These are phyloP conservation scores for Phataginus tetradactyla DNA, from an alignment of 2,797 vertebrate species.

Conservation along the genomic window DNA sequence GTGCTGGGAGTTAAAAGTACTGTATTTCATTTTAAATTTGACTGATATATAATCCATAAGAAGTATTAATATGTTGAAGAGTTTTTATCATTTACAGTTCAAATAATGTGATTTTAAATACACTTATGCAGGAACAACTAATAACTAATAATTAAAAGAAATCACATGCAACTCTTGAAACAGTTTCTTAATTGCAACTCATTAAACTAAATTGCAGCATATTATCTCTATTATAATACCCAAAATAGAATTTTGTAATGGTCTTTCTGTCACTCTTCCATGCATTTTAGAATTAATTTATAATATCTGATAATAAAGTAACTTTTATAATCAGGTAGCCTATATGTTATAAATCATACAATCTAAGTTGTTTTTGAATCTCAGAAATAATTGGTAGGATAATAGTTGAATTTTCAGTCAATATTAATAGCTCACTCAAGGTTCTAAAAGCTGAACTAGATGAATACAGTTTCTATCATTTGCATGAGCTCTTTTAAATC, in stretches of 20 bases:
- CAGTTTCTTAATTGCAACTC: conserved; percentile 87
- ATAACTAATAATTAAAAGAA: conserved; percentile 88
- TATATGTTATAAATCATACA: conserved; percentile 67
- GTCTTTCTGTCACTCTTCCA: conserved; percentile 85
- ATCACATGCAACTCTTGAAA: conserved; percentile 84
- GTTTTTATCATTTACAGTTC: conserved; percentile 76
- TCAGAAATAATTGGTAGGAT: conserved; percentile 61
- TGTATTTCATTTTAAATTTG: conserved; percentile 30
- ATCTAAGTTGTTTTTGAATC: conserved; percentile 69
- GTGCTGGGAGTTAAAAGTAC: neutral
- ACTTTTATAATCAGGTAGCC: conserved; percentile 75
- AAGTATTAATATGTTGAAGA: conserved; percentile 70
- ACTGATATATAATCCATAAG: neutral
- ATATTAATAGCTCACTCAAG: conserved; percentile 66
- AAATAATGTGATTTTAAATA: conserved; percentile 84
- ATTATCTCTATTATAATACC: conserved; percentile 86
- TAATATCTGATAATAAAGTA: conserved; percentile 80
- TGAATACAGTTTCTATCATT: conserved; percentile 47
- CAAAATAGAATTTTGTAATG: conserved; percentile 86
- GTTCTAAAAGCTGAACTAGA: conserved; percentile 50
- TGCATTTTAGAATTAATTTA: conserved; percentile 79
- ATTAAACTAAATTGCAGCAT: conserved; percentile 87
- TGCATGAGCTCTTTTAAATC: conserved; percentile 57
- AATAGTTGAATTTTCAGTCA: conserved; percentile 65
- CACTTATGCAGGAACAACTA: conserved; percentile 84